These are phyloP conservation scores for Cotesia congregata DNA, from an alignment of 2,888 invertebrate genomes.

Conservation along the genomic window DNA sequence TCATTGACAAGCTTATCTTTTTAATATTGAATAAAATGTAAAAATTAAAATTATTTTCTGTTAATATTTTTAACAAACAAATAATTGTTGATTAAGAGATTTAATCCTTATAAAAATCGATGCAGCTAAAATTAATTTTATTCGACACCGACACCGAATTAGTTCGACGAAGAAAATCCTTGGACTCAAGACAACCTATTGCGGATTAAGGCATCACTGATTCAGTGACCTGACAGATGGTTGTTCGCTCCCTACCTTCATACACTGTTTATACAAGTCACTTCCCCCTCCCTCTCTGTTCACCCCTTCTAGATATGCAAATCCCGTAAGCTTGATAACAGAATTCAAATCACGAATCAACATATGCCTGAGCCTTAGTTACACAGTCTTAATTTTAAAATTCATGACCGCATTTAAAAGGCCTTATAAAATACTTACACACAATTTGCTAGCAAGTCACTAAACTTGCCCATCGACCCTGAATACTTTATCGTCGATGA, in stretches of 20 bases:
- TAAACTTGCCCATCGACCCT: background rate
- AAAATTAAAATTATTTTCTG: background rate
- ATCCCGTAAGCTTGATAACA: constrained; percentile 29
- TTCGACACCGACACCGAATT: background rate
- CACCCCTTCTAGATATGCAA: constrained; percentile 21
- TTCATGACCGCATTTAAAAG: constrained; percentile 13
- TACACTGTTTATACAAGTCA: constrained; percentile 35
- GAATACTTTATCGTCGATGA: background rate
- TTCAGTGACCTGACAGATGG: constrained; percentile 31
- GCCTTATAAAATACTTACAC: background rate
- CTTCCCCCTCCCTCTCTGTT: background rate
- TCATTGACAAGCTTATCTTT: no score
- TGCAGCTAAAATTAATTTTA: no score
- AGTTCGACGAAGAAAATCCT: background rate
- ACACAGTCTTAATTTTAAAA: constrained; percentile 23
- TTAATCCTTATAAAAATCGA: no score
- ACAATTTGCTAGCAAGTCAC: background rate
- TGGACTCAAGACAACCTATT: background rate
- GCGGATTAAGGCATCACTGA: constrained; percentile 26
- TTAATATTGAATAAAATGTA: no score
- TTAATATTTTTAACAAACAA: background rate
- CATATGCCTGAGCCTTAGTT: background rate
- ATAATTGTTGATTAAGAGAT: no score
- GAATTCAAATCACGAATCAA: constrained; percentile 19
- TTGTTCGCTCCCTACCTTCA: background rate